These are phyloP conservation scores for Galeopterus variegatus DNA, from an alignment of 2,113 vertebrate species.

Conservation along the genomic window DNA sequence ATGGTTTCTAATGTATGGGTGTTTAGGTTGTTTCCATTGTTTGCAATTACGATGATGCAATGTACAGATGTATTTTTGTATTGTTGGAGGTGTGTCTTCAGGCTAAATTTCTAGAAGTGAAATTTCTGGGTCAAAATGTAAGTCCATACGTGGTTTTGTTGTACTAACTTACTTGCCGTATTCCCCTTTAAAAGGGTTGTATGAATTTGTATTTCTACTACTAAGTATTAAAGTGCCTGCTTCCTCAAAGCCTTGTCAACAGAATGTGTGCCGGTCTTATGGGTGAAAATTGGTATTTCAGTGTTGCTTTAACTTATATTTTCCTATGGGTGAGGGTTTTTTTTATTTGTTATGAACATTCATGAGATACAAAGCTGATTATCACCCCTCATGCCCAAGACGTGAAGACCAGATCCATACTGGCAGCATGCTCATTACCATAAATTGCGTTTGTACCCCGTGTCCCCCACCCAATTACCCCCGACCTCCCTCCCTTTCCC, in stretches of 20 bases:
- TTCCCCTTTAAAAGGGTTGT: neutral
- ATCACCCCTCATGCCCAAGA: no score
- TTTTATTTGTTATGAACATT: no score
- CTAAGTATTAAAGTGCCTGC: neutral
- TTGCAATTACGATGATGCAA: neutral
- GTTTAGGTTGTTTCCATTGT: neutral
- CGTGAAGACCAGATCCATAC: no score
- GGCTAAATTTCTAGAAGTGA: neutral
- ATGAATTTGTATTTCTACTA: neutral
- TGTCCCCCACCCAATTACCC: no score
- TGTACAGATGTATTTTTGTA: neutral
- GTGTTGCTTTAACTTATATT: neutral
- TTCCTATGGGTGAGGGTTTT: neutral
- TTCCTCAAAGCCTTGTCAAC: neutral
- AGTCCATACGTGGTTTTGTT: neutral
- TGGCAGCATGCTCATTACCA: no score
- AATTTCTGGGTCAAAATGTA: neutral
- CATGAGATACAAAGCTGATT: no score
- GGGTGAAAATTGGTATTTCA: neutral
- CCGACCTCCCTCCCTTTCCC: no score
- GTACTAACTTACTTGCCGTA: neutral
- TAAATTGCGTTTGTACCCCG: no score
- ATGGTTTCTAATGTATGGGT: no score
- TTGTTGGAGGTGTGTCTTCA: neutral
- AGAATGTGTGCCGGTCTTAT: neutral